phyloP scores from a whole-genome alignment of 1,140 invertebrate genomes.

The Nymphalis io region DNA sequence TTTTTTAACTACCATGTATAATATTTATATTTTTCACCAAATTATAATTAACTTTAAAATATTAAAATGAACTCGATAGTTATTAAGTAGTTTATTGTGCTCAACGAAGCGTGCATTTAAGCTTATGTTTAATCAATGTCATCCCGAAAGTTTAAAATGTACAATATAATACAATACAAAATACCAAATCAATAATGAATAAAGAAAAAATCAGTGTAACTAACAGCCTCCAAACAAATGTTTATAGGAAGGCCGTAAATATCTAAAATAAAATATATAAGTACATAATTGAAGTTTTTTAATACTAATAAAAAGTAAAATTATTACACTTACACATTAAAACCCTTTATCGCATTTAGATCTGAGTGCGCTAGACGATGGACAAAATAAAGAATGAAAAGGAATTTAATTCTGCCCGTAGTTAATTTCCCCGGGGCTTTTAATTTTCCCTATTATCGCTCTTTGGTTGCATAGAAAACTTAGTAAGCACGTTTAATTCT shows the following conservation, averaged over 20 bases:
- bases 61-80: no score
- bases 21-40: no score
- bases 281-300: no score
- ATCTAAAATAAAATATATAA: no score
- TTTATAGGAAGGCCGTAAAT: no score
- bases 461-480: constrained; percentile 44
- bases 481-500: constrained; percentile 16
- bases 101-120: no score
- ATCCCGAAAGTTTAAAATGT: neutral
- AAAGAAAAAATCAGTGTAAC: no score
- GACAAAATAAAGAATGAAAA: constrained; percentile 60
- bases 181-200: no score
- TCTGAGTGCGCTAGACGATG: constrained; percentile 26
- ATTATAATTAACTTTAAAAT: neutral
- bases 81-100: neutral
- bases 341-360: constrained; percentile 28
- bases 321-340: constrained; percentile 27
- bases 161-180: no score
- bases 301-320: constrained; percentile 9
- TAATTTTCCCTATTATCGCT: constrained; percentile 61
- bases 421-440: constrained; percentile 66
- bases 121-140: no score
- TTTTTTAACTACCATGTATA: no score
- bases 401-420: constrained; percentile 62
- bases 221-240: no score